Base-by-base conservation (phyloP, 2,888 invertebrate species). In the Ectropis crepuscularia region DNA sequence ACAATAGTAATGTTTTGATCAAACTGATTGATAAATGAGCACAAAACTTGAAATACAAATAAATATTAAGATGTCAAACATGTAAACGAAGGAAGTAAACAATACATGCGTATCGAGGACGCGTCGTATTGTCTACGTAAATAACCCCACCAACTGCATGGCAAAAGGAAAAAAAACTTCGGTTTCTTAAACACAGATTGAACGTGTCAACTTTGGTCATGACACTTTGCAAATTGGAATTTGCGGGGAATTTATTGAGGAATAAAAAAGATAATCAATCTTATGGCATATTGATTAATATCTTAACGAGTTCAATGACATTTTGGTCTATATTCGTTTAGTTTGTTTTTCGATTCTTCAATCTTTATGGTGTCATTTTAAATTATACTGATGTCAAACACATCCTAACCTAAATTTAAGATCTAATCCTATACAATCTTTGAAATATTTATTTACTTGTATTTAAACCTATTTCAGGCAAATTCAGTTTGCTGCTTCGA, bases 201-300 rank as follows among this genome's bases (percentile, higher is more conserved):
- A 70, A 79, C 75, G 77, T 83, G 83, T 84, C 85, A 83, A 76
- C 74, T 79, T 67, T 65, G 68, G 70, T 78, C 76, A 70, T 83
- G 85, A 84, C 83, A 85, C 83, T 86, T 86, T 78, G 76, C 82
- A 83, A 86, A 86, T 87, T 85, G 79, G 77, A 78, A 76, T 76
- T 71, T 72, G 78, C 74, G 65, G 75, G 77, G 76, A 28, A 77
- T 76, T 69, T 74, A 75, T 73, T 73, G 65, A 61, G 51, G 70
- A 68, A 59, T 74, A 76, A 79, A 78, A 76, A 79, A 74, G 47
- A 71, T 71, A 70, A 82, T 84, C 78, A 80, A 79, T 80, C 77
- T 76, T 78, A 70, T n/a, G 66, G 60, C 63, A 68, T 69, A 76
- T 73, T 77, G 72, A 77, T 77, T 77, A 74, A 77, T 73, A 58